phyloP scores from a whole-genome alignment of 2,797 vertebrate species.

The Amniataba percoides region DNA sequence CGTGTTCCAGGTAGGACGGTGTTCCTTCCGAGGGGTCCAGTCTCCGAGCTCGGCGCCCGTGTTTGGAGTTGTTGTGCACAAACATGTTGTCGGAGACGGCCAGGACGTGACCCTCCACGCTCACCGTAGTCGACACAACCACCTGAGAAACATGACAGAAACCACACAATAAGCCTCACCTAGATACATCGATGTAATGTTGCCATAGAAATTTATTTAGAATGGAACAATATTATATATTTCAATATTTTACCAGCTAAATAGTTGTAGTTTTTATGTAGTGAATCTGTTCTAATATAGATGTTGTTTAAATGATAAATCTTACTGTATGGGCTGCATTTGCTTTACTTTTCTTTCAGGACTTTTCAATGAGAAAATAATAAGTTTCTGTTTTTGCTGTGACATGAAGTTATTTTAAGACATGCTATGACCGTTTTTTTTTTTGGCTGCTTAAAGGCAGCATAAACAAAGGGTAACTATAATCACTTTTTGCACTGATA shows the following conservation, averaged over 20 bases:
- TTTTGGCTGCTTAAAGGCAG: not conserved
- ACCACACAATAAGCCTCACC: not conserved
- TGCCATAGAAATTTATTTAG: not conserved
- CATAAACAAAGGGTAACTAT: too few species aligned
- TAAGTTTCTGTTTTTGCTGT: too few species aligned
- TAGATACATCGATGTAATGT: not conserved
- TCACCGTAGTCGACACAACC: slow-evolving; percentile 96
- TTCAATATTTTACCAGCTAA: not conserved
- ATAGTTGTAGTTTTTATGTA: not conserved
- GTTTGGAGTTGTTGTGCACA: slow-evolving; percentile 98
- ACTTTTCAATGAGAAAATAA: not conserved
- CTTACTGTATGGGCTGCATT: not conserved
- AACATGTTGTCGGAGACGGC: slow-evolving; percentile 99
- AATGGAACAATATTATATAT: not conserved
- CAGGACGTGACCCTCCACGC: slow-evolving; percentile 96
- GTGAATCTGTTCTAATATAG: not conserved
- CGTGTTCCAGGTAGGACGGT: slow-evolving; percentile 95
- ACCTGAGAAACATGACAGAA: slow-evolving; percentile 82
- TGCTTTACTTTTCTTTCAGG: not conserved
- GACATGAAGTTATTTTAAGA: not conserved
- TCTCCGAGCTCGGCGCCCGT: slow-evolving; percentile 93
- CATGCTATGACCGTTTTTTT: not conserved
- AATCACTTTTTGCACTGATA: too few species aligned
- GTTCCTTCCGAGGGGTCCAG: slow-evolving; percentile 97
- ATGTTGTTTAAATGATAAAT: not conserved